Evolutionary conservation across 2,797 vertebrate species (phyloP), one percentile per base, ranked within the genome.

Genomic region (Danio aesculapii): DNA sequence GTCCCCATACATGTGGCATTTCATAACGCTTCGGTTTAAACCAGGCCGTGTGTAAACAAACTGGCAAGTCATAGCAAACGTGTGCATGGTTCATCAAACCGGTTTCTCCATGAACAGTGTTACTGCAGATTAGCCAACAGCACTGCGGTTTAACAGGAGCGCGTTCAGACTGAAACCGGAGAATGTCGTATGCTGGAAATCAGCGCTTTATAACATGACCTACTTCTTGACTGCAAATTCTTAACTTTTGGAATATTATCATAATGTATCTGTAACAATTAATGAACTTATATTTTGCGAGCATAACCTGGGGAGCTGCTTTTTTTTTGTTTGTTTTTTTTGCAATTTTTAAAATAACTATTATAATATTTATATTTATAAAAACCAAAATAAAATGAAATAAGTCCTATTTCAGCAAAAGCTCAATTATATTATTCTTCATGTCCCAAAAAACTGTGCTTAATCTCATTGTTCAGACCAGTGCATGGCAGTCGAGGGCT

Each of bases 401-500:
- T 53, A 44, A 47, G 14, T 44, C 13, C 58, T 44, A 39, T 72
- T 43, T 81, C 73, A 52, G 41, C 16, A 8, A 75, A 77, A 67
- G 46, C 67, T 81, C 16, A 62, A 63, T 61, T 19, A 44, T 58
- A 75, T 41, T 70, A 58, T 55, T 66, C 44, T 12, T 50, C n/a
- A 53, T 50, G 53, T 49, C 17, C 2, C 43, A 13, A 53, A 44
- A 59, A 69, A 67, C 62, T 86, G 85, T 84, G 85, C 83, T 86
- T 86, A 64, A 68, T 75, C 49, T 46, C 14, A 61, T 53, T 21
- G 21, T 17, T 74, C 61, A 13, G 70, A 81, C 43, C 50, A 76
- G 80, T 55, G 13, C 12, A 19, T 46, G 58, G 78, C 68, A 63
- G 70, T 83, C 70, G 9, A 79, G 72, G 59, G 49, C 83, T 72